Conservation (phyloP, 2,888 invertebrate species). For the Melieria omissa region DNA sequence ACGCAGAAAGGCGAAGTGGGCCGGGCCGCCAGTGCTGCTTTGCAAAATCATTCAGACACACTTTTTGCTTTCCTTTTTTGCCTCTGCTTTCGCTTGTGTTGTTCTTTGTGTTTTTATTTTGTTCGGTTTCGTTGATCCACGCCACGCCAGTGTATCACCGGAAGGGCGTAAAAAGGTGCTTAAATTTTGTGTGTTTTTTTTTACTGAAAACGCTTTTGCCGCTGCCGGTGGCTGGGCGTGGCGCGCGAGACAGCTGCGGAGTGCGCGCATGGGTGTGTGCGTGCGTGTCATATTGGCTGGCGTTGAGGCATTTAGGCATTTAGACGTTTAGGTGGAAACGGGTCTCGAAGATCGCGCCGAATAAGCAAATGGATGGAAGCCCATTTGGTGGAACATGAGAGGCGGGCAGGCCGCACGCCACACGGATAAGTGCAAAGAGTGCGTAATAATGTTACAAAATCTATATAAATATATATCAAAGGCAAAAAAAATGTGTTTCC, state of each 20-base stretch:
- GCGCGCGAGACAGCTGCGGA: too few species aligned
- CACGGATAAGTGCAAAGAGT: neutral
- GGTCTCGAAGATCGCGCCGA: too few species aligned
- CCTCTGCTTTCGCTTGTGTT: neutral
- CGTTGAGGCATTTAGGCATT: neutral
- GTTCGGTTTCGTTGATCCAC: too few species aligned
- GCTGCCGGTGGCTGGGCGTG: too few species aligned
- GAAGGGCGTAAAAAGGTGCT: neutral
- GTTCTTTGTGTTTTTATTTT: neutral
- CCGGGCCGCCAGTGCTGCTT: too few species aligned
- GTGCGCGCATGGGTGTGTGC: neutral
- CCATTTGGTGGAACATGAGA: too few species aligned
- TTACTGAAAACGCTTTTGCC: neutral
- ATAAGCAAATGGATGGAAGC: too few species aligned
- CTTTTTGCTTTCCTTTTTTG: neutral
- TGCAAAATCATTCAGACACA: too few species aligned
- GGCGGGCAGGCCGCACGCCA: neutral
- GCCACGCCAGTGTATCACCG: neutral
- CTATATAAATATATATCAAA: neutral
- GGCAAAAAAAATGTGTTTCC: neutral
- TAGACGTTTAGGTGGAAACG: too few species aligned
- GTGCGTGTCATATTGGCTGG: neutral
- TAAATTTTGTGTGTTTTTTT: neutral
- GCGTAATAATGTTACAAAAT: constrained; percentile 1
- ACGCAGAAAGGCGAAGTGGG: neutral